Conservation (phyloP, 2,113 vertebrate species). For the Diglossa brunneiventris region DNA sequence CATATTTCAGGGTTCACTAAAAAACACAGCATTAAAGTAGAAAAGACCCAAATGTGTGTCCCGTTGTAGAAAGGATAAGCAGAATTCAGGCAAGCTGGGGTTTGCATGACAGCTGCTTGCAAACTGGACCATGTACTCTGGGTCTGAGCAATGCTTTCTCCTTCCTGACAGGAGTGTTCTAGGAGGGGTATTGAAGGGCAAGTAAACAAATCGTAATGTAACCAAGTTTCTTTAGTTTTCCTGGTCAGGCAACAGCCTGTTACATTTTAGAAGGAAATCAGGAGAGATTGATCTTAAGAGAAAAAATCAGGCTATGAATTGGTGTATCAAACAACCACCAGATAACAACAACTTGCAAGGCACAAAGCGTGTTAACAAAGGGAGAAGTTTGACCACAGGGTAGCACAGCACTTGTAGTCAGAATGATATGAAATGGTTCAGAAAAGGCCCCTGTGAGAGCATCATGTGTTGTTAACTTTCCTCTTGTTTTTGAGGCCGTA, state of each 20-base stretch:
- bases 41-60: neutral
- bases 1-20: neutral
- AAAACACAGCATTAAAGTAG: neutral
- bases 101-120: neutral
- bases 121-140: accelerated
- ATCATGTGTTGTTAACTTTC: neutral
- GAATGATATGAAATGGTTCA: neutral
- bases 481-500: neutral
- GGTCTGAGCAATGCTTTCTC: neutral
- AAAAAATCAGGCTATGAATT: neutral
- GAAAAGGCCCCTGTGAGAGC: neutral
- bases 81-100: neutral
- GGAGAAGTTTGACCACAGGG: neutral
- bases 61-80: neutral
- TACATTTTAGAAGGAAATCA: neutral
- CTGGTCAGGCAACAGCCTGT: neutral
- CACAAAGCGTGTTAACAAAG: neutral
- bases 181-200: neutral
- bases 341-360: neutral
- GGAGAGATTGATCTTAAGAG: neutral
- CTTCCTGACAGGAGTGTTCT: neutral
- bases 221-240: neutral
- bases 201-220: neutral
- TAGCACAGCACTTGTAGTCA: neutral
- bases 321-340: neutral